phyloP scores from a whole-genome alignment of 2,888 invertebrate species.

The Netelia virgata region DNA sequence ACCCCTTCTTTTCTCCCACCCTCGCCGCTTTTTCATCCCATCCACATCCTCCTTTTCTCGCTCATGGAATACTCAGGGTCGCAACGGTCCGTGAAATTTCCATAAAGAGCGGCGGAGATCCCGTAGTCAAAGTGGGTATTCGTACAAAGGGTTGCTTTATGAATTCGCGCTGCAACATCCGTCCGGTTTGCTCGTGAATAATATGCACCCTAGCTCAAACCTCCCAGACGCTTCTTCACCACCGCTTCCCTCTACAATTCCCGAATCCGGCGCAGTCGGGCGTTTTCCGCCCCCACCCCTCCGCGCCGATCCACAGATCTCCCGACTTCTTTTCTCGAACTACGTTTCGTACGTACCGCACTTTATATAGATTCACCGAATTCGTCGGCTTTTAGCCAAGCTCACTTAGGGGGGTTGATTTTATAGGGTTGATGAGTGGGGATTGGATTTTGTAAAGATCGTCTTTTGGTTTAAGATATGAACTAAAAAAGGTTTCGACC shows the following conservation, averaged over 20 bases:
- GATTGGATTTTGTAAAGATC: too few species aligned
- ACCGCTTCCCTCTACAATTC: constrained; percentile 67
- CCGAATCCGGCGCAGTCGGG: constrained; percentile 64
- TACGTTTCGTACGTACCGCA: constrained; percentile 27
- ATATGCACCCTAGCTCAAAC: constrained; percentile 81
- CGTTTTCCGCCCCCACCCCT: constrained; percentile 14
- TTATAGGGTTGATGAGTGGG: neutral
- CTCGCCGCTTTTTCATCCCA: constrained; percentile 4
- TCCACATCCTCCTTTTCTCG: constrained; percentile 21
- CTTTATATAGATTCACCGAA: constrained; percentile 28
- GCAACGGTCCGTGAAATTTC: constrained; percentile 80
- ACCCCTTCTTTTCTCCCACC: constrained; percentile 63
- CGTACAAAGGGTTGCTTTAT: constrained; percentile 83
- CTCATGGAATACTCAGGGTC: constrained; percentile 70
- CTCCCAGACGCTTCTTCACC: constrained; percentile 33
- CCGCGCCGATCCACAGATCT: constrained; percentile 19
- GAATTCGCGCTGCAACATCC: constrained; percentile 82
- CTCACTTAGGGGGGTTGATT: constrained; percentile 34
- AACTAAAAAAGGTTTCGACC: too few species aligned
- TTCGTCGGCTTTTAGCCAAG: neutral
- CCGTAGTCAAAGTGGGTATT: constrained; percentile 74
- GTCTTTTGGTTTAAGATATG: too few species aligned
- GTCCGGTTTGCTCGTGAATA: constrained; percentile 82
- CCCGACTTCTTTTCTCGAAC: constrained; percentile 30
- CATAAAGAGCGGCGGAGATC: constrained; percentile 80